phyloP scores from a whole-genome alignment of 2,113 vertebrate species.

The Empidonax alnorum region DNA sequence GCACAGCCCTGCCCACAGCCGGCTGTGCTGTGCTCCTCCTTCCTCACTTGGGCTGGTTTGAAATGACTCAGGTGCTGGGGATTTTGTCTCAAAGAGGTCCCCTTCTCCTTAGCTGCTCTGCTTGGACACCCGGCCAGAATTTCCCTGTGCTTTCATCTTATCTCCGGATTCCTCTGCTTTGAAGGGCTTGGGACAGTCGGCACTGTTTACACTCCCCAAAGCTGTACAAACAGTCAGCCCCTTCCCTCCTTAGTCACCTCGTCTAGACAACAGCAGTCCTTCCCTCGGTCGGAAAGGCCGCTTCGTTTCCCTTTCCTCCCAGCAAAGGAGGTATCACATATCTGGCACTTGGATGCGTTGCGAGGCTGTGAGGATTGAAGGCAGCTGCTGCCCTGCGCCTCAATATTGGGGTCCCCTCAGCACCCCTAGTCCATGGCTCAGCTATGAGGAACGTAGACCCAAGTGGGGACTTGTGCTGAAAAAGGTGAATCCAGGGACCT shows the following conservation, averaged over 20 bases:
- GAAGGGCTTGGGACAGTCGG: neutral
- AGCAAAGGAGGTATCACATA: neutral
- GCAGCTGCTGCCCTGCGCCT: neutral
- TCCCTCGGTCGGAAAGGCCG: neutral
- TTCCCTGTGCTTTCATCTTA: slow-evolving; percentile 22
- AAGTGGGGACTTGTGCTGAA: neutral
- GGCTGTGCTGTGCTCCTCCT: neutral
- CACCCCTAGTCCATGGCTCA: neutral
- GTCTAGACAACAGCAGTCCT: slow-evolving; percentile 47
- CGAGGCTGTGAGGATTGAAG: neutral
- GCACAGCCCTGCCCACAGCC: rapidly evolving
- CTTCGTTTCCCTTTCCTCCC: slow-evolving; percentile 35
- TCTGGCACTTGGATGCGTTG: neutral
- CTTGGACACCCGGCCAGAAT: neutral
- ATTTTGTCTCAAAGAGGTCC: neutral
- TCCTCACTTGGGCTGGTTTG: neutral
- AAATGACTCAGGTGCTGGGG: neutral
- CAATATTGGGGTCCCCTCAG: rapidly evolving
- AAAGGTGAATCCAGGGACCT: rapidly evolving
- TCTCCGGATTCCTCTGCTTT: slow-evolving; percentile 25
- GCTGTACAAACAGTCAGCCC: slow-evolving; percentile 42
- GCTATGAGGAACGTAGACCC: neutral
- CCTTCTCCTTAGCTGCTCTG: neutral
- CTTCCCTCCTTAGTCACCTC: slow-evolving; percentile 47
- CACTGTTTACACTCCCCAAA: slow-evolving; percentile 48